These are phyloP conservation scores for Phalera bucephala DNA, from an alignment of 2,888 invertebrate genomes.

Conservation along the genomic window DNA sequence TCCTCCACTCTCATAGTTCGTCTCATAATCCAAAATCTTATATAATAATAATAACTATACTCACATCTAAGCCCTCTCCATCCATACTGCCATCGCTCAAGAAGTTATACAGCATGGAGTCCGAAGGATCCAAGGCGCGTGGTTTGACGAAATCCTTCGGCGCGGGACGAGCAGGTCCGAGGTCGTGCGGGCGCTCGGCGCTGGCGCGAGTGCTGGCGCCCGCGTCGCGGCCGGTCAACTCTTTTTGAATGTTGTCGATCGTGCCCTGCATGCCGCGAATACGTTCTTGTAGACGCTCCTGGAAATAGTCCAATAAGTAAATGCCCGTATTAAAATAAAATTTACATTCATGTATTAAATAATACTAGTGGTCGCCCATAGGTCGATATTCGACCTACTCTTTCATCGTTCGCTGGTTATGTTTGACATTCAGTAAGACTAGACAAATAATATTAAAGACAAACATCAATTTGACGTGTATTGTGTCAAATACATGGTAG, in stretches of 20 bases:
- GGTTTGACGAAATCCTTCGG: constrained; percentile 2
- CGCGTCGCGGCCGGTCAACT: constrained; percentile 46
- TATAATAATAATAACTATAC: constrained; percentile 1
- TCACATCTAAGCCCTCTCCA: constrained; percentile 33
- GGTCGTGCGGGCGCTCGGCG: constrained; percentile 13
- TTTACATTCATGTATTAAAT: no score
- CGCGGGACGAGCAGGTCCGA: constrained; percentile 21
- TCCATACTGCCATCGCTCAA: constrained; percentile 54
- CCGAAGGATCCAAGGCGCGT: constrained; percentile 10
- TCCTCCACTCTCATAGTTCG: no score
- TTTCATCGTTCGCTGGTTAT: no score
- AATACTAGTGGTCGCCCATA: no score
- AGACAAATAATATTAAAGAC: no score
- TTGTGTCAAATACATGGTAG: no score
- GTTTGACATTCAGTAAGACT: no score
- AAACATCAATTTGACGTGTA: no score
- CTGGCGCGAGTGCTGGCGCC: constrained; percentile 1
- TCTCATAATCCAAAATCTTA: no score
- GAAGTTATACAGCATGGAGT: constrained; percentile 30
- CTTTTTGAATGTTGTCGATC: constrained; percentile 64
- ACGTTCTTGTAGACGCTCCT: constrained; percentile 56
- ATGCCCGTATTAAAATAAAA: no score
- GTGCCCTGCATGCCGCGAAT: constrained; percentile 53
- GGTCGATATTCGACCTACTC: no score
- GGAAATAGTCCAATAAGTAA: no score